A percentile compares a stretch with the other conserved stretches of the same genome.
phyloP scores from a whole-genome alignment of 2,888 invertebrate genomes.

The Idaea aversata region DNA sequence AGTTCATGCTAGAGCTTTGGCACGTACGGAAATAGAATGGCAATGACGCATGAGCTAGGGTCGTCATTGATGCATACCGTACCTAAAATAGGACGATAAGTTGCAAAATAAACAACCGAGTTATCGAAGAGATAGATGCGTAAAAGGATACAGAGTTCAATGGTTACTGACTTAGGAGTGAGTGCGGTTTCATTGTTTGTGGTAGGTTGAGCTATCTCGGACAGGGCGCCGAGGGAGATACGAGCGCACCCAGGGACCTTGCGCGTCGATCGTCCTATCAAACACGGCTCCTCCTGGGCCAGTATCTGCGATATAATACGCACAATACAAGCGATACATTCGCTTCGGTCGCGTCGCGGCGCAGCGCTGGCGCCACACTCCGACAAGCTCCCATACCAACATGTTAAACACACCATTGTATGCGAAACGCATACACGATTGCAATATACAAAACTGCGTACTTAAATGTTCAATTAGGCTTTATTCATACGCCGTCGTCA shows the following conservation, averaged over 20 bases:
- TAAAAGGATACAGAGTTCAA: conserved; percentile 42
- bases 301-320: background rate
- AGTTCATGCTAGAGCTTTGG: conserved; percentile 8
- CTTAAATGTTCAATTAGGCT: conserved; percentile 43
- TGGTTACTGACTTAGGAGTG: conserved; percentile 42
- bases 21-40: conserved; percentile 51
- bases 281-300: background rate
- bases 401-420: conserved; percentile 57
- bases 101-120: conserved; percentile 52
- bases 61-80: conserved; percentile 55
- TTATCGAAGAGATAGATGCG: conserved; percentile 43
- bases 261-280: conserved; percentile 48
- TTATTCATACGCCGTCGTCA: conserved; percentile 21
- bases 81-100: conserved; percentile 58
- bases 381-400: conserved; percentile 40
- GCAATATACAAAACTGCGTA: conserved; percentile 32
- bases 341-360: conserved; percentile 40
- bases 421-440: conserved; percentile 42
- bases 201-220: background rate
- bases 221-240: conserved; percentile 60
- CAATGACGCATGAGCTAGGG: conserved; percentile 58
- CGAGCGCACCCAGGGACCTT: conserved; percentile 70
- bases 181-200: background rate
- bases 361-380: conserved; percentile 37
- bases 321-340: conserved; percentile 51